Percentiles rank a stretch among this genome's conserved stretches.
Evolutionary conservation across 2,113 vertebrate genomes (phyloP).

Genomic region (Dasyornis broadbenti): DNA sequence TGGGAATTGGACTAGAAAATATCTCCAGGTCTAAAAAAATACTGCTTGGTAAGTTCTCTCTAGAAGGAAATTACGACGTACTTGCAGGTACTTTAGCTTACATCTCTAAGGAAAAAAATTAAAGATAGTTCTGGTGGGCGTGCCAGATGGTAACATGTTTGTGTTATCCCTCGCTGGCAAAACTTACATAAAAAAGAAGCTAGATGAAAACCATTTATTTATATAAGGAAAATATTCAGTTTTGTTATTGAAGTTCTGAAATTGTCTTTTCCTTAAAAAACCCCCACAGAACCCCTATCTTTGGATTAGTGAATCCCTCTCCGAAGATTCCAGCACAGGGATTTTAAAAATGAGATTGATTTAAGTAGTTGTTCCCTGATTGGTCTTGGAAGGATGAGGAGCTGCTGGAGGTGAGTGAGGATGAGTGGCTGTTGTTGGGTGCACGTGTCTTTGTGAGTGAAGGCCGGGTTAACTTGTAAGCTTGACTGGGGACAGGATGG

Average conservation of each 20-base stretch:
- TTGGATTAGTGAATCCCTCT: neutral
- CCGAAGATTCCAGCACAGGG: accelerated
- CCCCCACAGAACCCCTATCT: neutral
- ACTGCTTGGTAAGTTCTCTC: neutral
- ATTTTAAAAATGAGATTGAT: neutral
- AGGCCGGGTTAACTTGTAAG: neutral
- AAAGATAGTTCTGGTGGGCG: conserved; percentile 64
- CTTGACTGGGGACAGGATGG: too few relatives aligned
- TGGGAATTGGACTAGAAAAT: neutral
- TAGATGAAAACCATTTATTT: neutral
- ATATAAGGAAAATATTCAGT: neutral
- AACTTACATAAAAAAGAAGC: neutral
- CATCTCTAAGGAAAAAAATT: conserved; percentile 37
- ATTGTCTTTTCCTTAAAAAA: neutral
- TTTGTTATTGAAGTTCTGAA: neutral
- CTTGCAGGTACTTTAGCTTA: conserved; percentile 6
- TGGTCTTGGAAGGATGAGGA: neutral
- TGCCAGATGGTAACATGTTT: conserved; percentile 42
- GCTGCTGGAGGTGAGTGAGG: neutral
- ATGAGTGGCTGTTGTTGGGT: neutral
- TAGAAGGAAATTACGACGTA: neutral
- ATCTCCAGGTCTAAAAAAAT: neutral
- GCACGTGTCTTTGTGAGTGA: accelerated
- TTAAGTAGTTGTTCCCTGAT: neutral
- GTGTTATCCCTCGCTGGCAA: conserved; percentile 12